These are phyloP conservation scores for Tachina lurida DNA, from an alignment of 2,888 invertebrate species.

Conservation along the genomic window DNA sequence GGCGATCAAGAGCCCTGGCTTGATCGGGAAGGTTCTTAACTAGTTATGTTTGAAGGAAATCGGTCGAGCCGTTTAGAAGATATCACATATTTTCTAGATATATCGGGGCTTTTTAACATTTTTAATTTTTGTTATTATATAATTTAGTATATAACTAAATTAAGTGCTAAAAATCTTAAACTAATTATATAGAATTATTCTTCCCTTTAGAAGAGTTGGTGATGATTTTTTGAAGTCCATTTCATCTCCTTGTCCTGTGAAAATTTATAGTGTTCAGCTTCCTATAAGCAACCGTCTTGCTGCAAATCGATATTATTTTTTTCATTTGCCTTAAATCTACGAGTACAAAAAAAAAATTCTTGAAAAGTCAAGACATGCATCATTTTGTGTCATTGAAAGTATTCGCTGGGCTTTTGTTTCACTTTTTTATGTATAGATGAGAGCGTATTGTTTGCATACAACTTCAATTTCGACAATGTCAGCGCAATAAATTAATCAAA, in stretches of 20 bases:
- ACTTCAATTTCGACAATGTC: constrained; percentile 72
- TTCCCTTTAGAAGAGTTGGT: too few species aligned
- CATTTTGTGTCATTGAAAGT: constrained; percentile 71
- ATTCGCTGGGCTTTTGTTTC: constrained; percentile 52
- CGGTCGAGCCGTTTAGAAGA: too few species aligned
- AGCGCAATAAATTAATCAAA: constrained; percentile 74
- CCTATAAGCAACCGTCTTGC: neutral
- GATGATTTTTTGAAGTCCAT: neutral
- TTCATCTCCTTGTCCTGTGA: neutral
- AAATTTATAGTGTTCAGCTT: too few species aligned
- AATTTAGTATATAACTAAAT: too few species aligned
- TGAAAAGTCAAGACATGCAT: constrained; percentile 61
- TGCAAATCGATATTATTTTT: neutral
- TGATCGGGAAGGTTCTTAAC: too few species aligned
- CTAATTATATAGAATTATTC: too few species aligned
- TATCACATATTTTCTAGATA: too few species aligned
- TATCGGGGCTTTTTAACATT: too few species aligned
- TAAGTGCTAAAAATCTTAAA: too few species aligned
- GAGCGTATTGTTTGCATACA: constrained; percentile 69
- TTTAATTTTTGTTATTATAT: too few species aligned
- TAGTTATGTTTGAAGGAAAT: too few species aligned
- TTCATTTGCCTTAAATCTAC: constrained; percentile 28
- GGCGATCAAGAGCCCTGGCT: too few species aligned
- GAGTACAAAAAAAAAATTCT: constrained; percentile 34
- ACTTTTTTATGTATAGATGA: constrained; percentile 24